Percentiles rank a stretch among this genome's conserved stretches.
These are phyloP conservation scores for Oryctes rhinoceros DNA, from an alignment of 1,140 invertebrate species.

Conservation along the genomic window DNA sequence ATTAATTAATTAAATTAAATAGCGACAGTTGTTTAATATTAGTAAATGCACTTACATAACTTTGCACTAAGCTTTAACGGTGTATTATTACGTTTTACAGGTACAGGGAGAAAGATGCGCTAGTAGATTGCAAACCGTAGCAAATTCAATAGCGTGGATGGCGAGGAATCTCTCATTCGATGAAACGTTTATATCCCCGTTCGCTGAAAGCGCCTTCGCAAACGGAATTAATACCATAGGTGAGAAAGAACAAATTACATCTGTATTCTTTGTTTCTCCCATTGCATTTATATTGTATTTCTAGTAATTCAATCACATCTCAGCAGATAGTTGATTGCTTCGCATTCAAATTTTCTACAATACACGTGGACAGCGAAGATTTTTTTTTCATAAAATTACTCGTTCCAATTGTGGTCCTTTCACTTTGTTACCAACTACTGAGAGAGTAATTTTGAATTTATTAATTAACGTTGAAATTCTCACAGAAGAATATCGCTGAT, in stretches of 20 bases:
- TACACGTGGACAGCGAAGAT: too few relatives aligned
- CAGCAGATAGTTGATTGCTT: too few relatives aligned
- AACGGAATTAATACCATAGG: conserved; percentile 93
- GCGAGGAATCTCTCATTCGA: conserved; percentile 93
- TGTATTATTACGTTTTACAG: conserved; percentile 52
- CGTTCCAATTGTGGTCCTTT: too few relatives aligned
- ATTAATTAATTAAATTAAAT: too few relatives aligned
- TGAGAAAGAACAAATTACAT: conserved; percentile 60
- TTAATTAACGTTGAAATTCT: too few relatives aligned
- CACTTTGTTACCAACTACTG: too few relatives aligned
- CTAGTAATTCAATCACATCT: too few relatives aligned
- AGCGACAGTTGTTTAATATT: too few relatives aligned
- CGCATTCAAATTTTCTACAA: too few relatives aligned
- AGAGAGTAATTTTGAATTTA: too few relatives aligned
- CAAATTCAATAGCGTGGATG: conserved; percentile 94
- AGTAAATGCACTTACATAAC: background rate
- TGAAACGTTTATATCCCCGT: conserved; percentile 93
- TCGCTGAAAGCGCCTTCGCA: conserved; percentile 88
- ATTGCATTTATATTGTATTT: background rate
- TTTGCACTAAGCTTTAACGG: background rate
- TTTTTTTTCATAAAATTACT: too few relatives aligned
- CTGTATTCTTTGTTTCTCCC: background rate
- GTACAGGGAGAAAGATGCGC: conserved; percentile 76
- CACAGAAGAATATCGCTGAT: too few relatives aligned
- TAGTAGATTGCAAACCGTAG: conserved; percentile 83